Conservation (phyloP, 1,140 invertebrate genomes). For the Carposina sasakii region DNA sequence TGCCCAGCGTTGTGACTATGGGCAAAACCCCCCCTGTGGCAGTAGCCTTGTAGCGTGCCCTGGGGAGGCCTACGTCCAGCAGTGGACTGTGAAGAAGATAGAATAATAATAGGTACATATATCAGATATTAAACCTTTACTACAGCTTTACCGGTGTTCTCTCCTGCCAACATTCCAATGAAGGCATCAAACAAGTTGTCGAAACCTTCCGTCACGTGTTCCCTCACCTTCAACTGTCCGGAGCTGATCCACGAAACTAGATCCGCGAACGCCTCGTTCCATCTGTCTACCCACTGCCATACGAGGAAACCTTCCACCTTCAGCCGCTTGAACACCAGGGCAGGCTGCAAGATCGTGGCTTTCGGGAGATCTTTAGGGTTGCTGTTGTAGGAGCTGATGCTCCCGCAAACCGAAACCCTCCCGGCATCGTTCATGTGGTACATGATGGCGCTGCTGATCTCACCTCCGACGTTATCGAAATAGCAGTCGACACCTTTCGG, state of each 20-base stretch:
- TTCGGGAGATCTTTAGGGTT: constrained; percentile 40
- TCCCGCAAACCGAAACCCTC: constrained; percentile 75
- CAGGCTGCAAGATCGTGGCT: constrained; percentile 67
- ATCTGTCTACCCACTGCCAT: constrained; percentile 29
- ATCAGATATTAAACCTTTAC: no score
- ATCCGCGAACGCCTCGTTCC: constrained; percentile 61
- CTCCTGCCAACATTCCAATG: constrained; percentile 72
- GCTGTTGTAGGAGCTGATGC: constrained; percentile 72
- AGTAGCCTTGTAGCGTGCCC: no score
- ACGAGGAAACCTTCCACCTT: constrained; percentile 65
- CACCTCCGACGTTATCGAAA: constrained; percentile 76
- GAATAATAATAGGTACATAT: no score
- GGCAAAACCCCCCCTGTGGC: no score
- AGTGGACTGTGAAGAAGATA: no score
- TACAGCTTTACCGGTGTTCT: constrained; percentile 76
- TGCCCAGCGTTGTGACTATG: no score
- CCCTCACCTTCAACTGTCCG: constrained; percentile 71
- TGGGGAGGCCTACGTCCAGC: no score
- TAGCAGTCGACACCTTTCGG: constrained; percentile 79
- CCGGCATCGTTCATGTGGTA: constrained; percentile 75
- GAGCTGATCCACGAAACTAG: constrained; percentile 67
- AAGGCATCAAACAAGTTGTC: constrained; percentile 75
- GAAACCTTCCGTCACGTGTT: constrained; percentile 74
- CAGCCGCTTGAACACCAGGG: constrained; percentile 61
- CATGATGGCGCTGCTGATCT: constrained; percentile 74